These are phyloP conservation scores for Plusia festucae DNA, from an alignment of 2,888 invertebrate species.

Conservation along the genomic window DNA sequence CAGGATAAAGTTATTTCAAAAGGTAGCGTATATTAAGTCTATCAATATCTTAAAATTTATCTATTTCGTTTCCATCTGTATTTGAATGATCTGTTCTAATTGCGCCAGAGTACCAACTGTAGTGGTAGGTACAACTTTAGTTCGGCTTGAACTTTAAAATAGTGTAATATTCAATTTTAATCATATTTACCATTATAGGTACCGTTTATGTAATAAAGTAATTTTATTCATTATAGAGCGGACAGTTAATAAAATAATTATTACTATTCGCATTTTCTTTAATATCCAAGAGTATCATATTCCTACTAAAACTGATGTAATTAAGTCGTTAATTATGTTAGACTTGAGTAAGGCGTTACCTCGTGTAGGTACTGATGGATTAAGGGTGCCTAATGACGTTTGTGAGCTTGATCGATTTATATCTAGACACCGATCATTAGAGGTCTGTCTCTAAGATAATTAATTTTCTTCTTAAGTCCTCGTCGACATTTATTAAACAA, in stretches of 20 bases:
- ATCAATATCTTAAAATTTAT: no score
- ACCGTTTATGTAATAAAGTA: no score
- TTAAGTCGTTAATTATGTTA: conserved; percentile 27
- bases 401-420: conserved; percentile 33
- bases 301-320: conserved; percentile 6
- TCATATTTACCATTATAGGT: no score
- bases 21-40: no score
- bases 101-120: no score
- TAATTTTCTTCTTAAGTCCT: conserved; percentile 36
- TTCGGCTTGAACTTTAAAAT: no score
- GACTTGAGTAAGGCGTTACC: conserved; percentile 19
- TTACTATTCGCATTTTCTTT: background rate
- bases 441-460: conserved; percentile 28
- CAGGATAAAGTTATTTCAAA: no score
- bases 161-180: no score
- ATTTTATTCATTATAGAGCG: background rate
- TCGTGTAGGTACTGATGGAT: conserved; percentile 19
- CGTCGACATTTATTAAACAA: background rate
- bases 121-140: no score
- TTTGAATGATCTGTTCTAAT: no score
- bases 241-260: background rate
- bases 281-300: conserved; percentile 18
- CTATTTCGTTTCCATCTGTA: no score
- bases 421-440: conserved; percentile 26
- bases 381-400: conserved; percentile 41